Conservation (phyloP, 2,113 vertebrate species). For the Megalops atlanticus region DNA sequence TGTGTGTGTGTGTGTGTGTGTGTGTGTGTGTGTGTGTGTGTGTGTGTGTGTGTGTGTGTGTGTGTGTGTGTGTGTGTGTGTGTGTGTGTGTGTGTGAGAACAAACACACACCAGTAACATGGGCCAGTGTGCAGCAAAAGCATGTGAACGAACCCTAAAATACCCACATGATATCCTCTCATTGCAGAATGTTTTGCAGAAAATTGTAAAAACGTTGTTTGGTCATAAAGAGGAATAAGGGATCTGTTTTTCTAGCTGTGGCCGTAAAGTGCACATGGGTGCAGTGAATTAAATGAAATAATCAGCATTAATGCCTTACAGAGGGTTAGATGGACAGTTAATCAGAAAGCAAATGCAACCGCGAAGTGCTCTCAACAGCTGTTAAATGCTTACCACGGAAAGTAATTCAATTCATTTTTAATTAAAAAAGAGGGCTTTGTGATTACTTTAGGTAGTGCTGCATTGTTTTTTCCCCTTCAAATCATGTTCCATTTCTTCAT, state of each 20-base stretch:
- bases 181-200: neutral
- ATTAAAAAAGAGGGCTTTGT: slow-evolving; percentile 8
- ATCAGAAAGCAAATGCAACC: slow-evolving; percentile 19
- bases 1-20: too few species aligned
- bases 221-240: slow-evolving; percentile 13
- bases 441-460: neutral
- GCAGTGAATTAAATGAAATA: slow-evolving; percentile 17
- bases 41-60: too few species aligned
- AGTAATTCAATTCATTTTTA: slow-evolving; percentile 3
- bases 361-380: slow-evolving; percentile 8
- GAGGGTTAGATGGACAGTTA: slow-evolving; percentile 11
- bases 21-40: too few species aligned
- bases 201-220: slow-evolving; percentile 9
- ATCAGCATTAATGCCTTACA: slow-evolving; percentile 21
- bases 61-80: too few species aligned
- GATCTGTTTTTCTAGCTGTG: neutral
- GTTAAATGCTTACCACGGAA: slow-evolving; percentile 18
- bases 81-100: too few species aligned
- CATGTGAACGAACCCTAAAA: neutral
- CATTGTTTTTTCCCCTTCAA: neutral
- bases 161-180: neutral
- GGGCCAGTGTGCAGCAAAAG: neutral
- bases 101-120: neutral
- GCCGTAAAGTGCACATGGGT: neutral
- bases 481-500: neutral